These are phyloP conservation scores for Bovichtus diacanthus DNA, from an alignment of 2,797 vertebrate genomes.

Conservation along the genomic window DNA sequence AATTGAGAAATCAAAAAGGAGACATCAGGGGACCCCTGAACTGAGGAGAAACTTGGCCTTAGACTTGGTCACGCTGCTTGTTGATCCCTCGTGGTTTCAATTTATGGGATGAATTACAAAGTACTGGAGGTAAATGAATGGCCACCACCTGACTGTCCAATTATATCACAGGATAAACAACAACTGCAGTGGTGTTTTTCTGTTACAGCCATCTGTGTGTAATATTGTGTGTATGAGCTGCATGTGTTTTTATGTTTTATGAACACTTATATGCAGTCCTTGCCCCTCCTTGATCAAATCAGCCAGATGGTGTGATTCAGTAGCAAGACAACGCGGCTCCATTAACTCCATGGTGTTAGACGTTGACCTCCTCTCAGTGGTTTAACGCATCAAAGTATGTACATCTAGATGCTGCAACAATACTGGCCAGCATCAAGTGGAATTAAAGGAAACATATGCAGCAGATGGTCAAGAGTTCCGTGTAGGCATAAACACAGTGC, in stretches of 20 bases:
- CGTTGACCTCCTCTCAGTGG: not conserved
- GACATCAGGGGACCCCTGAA: not conserved
- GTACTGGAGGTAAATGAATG: conserved; percentile 25
- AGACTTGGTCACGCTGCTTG: conserved; percentile 34
- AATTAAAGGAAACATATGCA: not conserved
- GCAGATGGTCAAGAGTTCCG: not conserved
- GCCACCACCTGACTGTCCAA: conserved; percentile 44
- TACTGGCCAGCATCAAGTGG: not conserved
- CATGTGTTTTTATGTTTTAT: too few relatives aligned
- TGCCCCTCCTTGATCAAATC: not conserved
- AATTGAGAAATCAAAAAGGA: conserved; percentile 73
- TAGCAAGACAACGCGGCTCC: not conserved
- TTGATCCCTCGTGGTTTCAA: conserved; percentile 56
- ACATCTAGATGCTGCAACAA: not conserved
- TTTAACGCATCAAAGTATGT: conserved; percentile 3
- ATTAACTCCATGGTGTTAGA: not conserved
- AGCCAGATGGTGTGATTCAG: not conserved
- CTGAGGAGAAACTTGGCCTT: conserved; percentile 55
- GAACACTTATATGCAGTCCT: not conserved
- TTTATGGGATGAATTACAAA: conserved; percentile 46
- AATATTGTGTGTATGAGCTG: not conserved
- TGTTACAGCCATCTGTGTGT: not conserved
- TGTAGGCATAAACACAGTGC: not conserved
- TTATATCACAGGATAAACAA: conserved; percentile 59
- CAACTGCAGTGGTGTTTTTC: conserved; percentile 54